These are phyloP conservation scores for Drosophila anomelani DNA, from an alignment of 2,888 invertebrate species.

Conservation along the genomic window DNA sequence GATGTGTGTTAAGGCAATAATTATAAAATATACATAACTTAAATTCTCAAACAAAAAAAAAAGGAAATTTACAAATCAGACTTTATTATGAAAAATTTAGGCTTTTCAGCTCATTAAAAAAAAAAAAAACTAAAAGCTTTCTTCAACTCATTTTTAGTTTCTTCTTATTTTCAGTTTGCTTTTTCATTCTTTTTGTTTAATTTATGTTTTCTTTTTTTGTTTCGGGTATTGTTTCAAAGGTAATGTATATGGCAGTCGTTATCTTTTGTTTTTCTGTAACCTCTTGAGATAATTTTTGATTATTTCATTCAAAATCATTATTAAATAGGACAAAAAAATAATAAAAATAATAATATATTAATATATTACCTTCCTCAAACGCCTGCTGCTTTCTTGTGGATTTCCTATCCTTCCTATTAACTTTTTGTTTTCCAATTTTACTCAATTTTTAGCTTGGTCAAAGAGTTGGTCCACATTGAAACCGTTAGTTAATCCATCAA, in stretches of 20 bases:
- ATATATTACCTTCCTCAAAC: conserved; percentile 14
- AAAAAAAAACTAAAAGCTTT: background rate
- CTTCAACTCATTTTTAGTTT: conserved; percentile 3
- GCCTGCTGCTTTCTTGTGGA: conserved; percentile 9
- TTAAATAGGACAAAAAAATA: conserved; percentile 48
- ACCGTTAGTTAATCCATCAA: conserved; percentile 16
- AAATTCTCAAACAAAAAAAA: conserved; percentile 33
- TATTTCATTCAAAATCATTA: conserved; percentile 60
- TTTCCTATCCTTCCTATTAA: background rate
- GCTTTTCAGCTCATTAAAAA: background rate
- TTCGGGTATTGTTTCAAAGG: conserved; percentile 33
- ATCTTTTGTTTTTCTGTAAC: conserved; percentile 48
- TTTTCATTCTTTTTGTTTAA: conserved; percentile 2
- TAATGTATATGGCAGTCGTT: conserved; percentile 72
- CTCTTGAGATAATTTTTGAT: conserved; percentile 70
- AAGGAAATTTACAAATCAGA: conserved; percentile 32
- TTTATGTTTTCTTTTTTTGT: background rate
- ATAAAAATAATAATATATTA: conserved; percentile 33
- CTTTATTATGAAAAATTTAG: conserved; percentile 18
- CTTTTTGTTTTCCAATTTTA: background rate
- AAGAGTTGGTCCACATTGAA: conserved; percentile 35
- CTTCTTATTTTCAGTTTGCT: background rate
- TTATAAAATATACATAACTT: conserved; percentile 11
- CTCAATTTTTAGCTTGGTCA: conserved; percentile 14
- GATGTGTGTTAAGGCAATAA: conserved; percentile 7